These are phyloP conservation scores for Orthosia gracilis DNA, from an alignment of 2,888 invertebrate genomes.

Conservation along the genomic window DNA sequence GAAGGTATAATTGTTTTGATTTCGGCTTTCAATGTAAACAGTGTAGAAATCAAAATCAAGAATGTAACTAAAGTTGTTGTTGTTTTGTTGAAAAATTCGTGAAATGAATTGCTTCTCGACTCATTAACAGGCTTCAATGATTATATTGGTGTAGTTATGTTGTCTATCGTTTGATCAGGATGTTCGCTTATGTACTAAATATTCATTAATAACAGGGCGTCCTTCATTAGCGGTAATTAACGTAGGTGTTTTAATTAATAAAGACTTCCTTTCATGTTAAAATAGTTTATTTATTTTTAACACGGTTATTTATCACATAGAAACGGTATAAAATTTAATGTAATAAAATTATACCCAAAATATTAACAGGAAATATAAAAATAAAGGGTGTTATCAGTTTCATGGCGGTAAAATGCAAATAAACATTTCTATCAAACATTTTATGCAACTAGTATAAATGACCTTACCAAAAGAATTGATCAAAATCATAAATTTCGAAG, in stretches of 20 bases:
- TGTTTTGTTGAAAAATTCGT: too few species aligned
- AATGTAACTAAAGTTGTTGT: too few species aligned
- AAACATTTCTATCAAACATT: slow-evolving; percentile 8
- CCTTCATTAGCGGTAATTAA: slow-evolving; percentile 44
- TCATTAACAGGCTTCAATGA: slow-evolving; percentile 8
- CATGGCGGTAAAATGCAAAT: slow-evolving; percentile 3
- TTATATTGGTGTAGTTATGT: slow-evolving; percentile 26
- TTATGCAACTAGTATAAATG: slow-evolving; percentile 8
- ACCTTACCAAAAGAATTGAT: neutral
- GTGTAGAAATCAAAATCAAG: too few species aligned
- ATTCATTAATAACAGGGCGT: slow-evolving; percentile 50
- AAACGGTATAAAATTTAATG: slow-evolving; percentile 14
- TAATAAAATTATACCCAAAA: slow-evolving; percentile 3
- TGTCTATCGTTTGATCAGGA: slow-evolving; percentile 42
- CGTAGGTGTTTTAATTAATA: slow-evolving; percentile 41
- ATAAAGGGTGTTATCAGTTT: neutral
- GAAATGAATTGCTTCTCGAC: neutral
- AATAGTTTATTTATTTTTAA: slow-evolving; percentile 30
- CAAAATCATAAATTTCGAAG: slow-evolving; percentile 6
- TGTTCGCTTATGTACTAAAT: slow-evolving; percentile 43
- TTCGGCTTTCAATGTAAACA: too few species aligned
- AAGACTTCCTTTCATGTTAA: slow-evolving; percentile 45
- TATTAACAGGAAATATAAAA: slow-evolving; percentile 9
- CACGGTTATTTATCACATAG: slow-evolving; percentile 24
- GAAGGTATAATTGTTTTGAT: too few species aligned